phyloP scores from a whole-genome alignment of 2,888 invertebrate genomes.

The Drosophila helvetica region DNA sequence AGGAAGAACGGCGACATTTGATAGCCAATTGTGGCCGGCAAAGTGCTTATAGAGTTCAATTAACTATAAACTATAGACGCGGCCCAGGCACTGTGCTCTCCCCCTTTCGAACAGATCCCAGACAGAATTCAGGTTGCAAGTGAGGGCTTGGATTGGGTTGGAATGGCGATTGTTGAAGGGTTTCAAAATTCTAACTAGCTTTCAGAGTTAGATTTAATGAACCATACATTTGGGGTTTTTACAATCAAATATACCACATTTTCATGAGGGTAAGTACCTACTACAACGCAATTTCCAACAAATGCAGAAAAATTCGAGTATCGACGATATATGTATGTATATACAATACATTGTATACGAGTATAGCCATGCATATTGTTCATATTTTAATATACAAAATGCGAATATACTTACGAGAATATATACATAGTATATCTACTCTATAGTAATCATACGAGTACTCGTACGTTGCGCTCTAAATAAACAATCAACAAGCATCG shows the following conservation, averaged over 20 bases:
- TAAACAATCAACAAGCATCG: not conserved
- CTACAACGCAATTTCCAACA: not conserved
- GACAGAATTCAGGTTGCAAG: not conserved
- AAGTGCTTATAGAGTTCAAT: not conserved
- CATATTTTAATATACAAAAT: not conserved
- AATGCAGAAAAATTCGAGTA: not conserved
- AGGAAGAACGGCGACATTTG: not conserved
- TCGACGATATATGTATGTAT: not conserved
- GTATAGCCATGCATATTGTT: not conserved
- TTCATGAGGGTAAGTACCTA: not conserved
- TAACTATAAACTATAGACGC: not conserved
- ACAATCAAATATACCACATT: not conserved
- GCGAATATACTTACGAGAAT: not conserved
- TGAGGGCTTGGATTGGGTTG: not conserved
- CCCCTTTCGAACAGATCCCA: not conserved
- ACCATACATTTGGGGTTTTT: not conserved
- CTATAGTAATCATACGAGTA: not conserved
- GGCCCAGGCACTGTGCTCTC: not conserved
- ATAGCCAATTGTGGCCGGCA: not conserved
- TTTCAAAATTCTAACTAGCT: not conserved
- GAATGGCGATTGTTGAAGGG: not conserved
- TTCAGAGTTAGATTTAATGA: too few relatives aligned
- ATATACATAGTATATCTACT: not conserved
- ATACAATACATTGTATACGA: not conserved
- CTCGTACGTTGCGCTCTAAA: not conserved